A percentile compares a stretch with the other conserved stretches of the same genome.
Evolutionary conservation across 1,140 invertebrate species (phyloP).

Genomic region (Megalopta genalis): DNA sequence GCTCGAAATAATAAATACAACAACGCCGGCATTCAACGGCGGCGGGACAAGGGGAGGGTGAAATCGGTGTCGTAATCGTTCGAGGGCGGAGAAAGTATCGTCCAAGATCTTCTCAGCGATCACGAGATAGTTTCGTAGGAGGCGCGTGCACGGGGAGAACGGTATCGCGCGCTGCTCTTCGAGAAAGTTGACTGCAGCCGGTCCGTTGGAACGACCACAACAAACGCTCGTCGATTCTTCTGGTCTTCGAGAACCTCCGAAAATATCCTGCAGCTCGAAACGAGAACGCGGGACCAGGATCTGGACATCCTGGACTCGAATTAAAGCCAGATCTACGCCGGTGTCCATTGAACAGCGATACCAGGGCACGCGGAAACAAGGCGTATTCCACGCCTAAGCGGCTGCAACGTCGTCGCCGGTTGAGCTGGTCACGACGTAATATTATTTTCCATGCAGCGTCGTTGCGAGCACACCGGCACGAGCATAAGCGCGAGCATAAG

Average conservation of each 20-base stretch:
- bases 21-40: not conserved
- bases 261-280: no score
- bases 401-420: not conserved
- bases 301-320: no score
- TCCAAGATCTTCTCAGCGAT: conserved; percentile 17
- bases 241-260: no score
- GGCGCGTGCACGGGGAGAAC: conserved; percentile 7
- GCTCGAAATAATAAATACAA: conserved; percentile 18
- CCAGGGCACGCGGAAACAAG: not conserved
- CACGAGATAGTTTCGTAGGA: conserved; percentile 28
- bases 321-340: no score
- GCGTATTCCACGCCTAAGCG: not conserved
- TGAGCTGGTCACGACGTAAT: no score
- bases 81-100: conserved; percentile 61
- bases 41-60: conserved; percentile 52
- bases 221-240: no score
- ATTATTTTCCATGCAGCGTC: not conserved
- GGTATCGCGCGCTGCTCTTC: not conserved
- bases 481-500: no score
- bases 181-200: not conserved
- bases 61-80: conserved; percentile 55
- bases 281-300: no score
- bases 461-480: not conserved
- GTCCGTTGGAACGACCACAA: no score
- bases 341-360: no score